Base-by-base conservation (phyloP, 1,140 invertebrate genomes). In the Delia radicum region DNA sequence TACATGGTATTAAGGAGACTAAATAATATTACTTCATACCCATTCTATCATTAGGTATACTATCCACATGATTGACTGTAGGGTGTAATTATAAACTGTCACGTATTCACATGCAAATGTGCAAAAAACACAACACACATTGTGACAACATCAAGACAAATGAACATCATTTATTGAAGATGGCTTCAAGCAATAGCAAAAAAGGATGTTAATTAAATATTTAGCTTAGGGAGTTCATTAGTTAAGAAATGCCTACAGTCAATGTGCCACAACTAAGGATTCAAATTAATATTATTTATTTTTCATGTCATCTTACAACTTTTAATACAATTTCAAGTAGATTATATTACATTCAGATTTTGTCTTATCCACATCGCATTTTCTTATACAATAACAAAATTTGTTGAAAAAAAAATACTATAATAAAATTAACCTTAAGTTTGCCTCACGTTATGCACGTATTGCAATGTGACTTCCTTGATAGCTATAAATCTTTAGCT, bases 351-450 rank as follows among this genome's bases (percentile, higher is more conserved):
- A n/a, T n/a, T n/a, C n/a, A n/a, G n/a, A n/a, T n/a, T n/a, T n/a
- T n/a, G n/a, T n/a, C 5, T 48, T 48, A 48, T 21, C 46, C 46
- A 2, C 46, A 48, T 21, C 3, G 5, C 12, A 33, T 12, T 6
- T 4, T 12, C 31, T 33, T 33, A 6, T 12, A 12, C 5, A 48
- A 48, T 48, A 15, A n/a, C n/a, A 48, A 48, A 48, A 48, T 48
- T 48, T 15, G 15, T 48, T 48, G n/a, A 48, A n/a, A 48, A 48
- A 21, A n/a, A 48, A 48, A 48, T 63, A 27, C 10, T 28, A 29
- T 65, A 65, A 65, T 65, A 65, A 65, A 65, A 65, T 65, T 65
- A 65, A 65, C 27, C 28, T 65, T 29, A 65, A 65, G 62, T 65
- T 65, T 65, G 27, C 62, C 62, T 28, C 62, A 65, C 62, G 62